Evolutionary conservation across 2,797 vertebrate species (phyloP).

Genomic region (Etheostoma perlongum): DNA sequence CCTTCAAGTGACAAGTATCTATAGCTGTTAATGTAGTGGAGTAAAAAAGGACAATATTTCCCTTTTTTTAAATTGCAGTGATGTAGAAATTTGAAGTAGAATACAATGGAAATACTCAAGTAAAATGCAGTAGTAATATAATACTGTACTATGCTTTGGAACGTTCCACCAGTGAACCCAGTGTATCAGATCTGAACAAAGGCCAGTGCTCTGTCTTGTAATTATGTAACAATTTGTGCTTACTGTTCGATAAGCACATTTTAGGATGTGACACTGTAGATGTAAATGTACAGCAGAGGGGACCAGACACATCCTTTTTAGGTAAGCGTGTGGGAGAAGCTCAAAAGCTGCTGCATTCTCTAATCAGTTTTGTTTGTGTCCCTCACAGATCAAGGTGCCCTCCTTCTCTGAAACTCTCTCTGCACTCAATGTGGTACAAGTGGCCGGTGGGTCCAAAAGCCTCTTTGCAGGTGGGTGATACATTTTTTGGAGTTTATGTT

Average conservation of each 20-base stretch:
- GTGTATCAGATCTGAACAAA: neutral
- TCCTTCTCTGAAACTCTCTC: conserved; percentile 98
- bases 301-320: neutral
- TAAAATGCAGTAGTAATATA: neutral
- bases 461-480: conserved; percentile 93
- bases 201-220: neutral
- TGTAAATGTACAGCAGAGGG: neutral
- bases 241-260: neutral
- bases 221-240: neutral
- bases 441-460: conserved; percentile 98
- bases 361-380: conserved; percentile 23
- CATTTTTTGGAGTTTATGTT: neutral
- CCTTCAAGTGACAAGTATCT: neutral
- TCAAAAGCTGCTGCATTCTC: neutral
- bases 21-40: neutral
- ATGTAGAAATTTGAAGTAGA: too few relatives aligned
- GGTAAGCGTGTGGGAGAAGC: neutral
- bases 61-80: neutral
- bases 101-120: neutral
- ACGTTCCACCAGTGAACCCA: neutral
- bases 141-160: neutral
- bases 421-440: conserved; percentile 97
- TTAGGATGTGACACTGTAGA: neutral
- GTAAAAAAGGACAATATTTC: neutral
- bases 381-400: conserved; percentile 94